Evolutionary conservation across 2,888 invertebrate genomes (phyloP), one percentile per base, ranked within the genome.

Genomic region (Kryphioiulus occultus): DNA sequence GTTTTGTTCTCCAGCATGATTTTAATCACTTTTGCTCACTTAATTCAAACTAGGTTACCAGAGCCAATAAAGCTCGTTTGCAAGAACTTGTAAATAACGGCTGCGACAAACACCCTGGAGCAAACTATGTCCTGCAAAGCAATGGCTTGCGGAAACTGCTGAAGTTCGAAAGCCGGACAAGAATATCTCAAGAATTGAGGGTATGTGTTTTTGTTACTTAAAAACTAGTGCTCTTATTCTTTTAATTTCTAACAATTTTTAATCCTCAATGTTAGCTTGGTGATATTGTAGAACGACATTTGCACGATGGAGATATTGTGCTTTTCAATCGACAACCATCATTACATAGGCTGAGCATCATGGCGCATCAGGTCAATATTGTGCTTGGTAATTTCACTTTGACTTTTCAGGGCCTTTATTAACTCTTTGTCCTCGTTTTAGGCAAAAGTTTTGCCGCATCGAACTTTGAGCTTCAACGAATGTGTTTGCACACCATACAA

Each of bases 401-500:
- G 12, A 44, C 12, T 68, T 68, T 22, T 12, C 5, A 15, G 44
- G 44, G 5, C 1, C 35, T 35, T 44, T 1, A 44, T 44, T 44
- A 44, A 44, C 44, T 9, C 44, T 12, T 4, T 12, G 44, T 44
- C 10, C 35, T 4, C 10, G 3, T 44, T 15, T 12, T 15, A 90
- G 90, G 91, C 90, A 19, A 89, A 89, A 89, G 91, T 93, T 42
- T 92, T 92, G 90, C 92, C 92, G 1, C 91, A 92, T 89, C 86
- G 85, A 22, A 89, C 89, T 53, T 93, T 92, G 90, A 95, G 98
- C 89, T 99, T 99, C 91, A 99, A 99, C 92, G 99, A 99, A 92
- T 99, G 99, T 91, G 98, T 96, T 85, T 99, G 99, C 91, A 98
- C 97, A 32, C 99, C 99, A 0, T 99, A 99, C 92, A 99, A 99